Conservation (phyloP, 2,888 invertebrate species). For the Falcaria lacertinaria region DNA sequence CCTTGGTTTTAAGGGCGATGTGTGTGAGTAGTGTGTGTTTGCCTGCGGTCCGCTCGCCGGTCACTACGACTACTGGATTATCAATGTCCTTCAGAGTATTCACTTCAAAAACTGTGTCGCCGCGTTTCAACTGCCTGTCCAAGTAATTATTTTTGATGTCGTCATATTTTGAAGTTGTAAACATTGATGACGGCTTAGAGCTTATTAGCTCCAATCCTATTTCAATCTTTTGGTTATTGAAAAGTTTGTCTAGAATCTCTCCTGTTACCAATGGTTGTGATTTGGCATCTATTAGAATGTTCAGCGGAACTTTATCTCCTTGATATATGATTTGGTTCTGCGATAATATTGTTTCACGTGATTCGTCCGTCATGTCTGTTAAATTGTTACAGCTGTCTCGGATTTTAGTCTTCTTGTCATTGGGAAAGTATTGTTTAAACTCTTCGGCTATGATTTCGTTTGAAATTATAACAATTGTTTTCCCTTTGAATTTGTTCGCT, state of each 20-base stretch:
- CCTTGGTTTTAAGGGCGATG: slow-evolving; percentile 31
- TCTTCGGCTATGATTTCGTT: slow-evolving; percentile 16
- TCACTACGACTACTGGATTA: slow-evolving; percentile 26
- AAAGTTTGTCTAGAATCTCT: slow-evolving; percentile 22
- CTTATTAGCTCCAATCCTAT: slow-evolving; percentile 27
- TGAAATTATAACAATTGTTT: slow-evolving; percentile 25
- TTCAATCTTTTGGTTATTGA: slow-evolving; percentile 28
- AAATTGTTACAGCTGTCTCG: slow-evolving; percentile 22
- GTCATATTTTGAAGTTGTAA: slow-evolving; percentile 23
- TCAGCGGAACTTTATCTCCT: slow-evolving; percentile 23
- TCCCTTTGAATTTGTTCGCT: slow-evolving; percentile 16
- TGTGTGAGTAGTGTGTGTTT: slow-evolving; percentile 34
- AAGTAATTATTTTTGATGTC: slow-evolving; percentile 28
- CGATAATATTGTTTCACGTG: slow-evolving; percentile 23
- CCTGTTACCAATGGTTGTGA: slow-evolving; percentile 22
- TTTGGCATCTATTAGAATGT: slow-evolving; percentile 19
- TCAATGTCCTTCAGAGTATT: slow-evolving; percentile 27
- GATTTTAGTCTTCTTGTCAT: slow-evolving; percentile 9
- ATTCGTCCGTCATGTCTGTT: slow-evolving; percentile 18
- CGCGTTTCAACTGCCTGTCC: slow-evolving; percentile 21
- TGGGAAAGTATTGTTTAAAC: slow-evolving; percentile 7
- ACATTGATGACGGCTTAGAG: too few species aligned
- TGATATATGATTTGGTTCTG: slow-evolving; percentile 26
- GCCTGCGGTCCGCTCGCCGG: slow-evolving; percentile 31
- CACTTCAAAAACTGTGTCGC: slow-evolving; percentile 17